phyloP scores from a whole-genome alignment of 1,140 invertebrate genomes.

The Apolygus lucorum region DNA sequence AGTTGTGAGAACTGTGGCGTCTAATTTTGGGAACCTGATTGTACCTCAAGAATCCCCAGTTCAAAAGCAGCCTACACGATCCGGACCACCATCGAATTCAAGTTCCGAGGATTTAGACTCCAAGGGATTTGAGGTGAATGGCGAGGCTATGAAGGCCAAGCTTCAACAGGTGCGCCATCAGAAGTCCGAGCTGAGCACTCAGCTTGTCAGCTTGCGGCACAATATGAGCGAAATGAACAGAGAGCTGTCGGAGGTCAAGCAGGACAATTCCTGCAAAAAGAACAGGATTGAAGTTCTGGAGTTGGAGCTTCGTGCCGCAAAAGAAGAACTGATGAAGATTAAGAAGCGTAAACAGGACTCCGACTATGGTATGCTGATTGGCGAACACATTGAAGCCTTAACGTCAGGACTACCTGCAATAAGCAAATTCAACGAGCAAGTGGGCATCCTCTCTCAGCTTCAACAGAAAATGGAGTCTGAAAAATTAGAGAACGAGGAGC shows the following conservation, averaged over 20 bases:
- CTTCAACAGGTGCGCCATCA: background rate
- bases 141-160: background rate
- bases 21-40: background rate
- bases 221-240: background rate
- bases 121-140: too few relatives aligned
- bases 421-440: constrained; percentile 15
- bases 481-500: background rate
- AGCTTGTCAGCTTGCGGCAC: background rate
- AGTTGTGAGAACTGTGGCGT: background rate
- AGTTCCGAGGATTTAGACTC: too few relatives aligned
- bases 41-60: background rate
- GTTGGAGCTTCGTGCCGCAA: background rate
- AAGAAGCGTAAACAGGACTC: background rate
- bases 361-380: background rate
- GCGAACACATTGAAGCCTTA: background rate
- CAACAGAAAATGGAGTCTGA: background rate
- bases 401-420: background rate
- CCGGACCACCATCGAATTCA: background rate
- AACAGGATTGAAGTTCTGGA: constrained; percentile 17
- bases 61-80: too few relatives aligned
- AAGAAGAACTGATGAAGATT: background rate
- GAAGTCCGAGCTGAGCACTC: background rate
- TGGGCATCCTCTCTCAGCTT: background rate
- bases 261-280: background rate
- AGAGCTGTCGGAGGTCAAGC: background rate